Conservation (phyloP, 2,797 vertebrate genomes). For the Podarcis siculus region DNA sequence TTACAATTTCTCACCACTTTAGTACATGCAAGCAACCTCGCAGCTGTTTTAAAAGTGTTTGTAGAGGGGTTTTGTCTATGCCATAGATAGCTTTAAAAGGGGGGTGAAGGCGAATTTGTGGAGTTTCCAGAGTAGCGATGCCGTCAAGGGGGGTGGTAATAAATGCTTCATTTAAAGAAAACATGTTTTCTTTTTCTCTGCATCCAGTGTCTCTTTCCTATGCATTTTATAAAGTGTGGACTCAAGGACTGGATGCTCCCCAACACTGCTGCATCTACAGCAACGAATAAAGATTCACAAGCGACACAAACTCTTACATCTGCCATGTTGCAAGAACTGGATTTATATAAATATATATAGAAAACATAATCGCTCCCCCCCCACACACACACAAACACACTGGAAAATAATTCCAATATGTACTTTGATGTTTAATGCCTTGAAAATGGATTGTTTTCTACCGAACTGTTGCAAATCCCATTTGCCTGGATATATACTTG, state of each 20-base stretch:
- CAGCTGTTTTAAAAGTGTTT: not conserved
- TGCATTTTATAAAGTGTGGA: constrained; percentile 52
- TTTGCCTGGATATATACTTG: constrained; percentile 25
- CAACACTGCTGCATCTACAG: constrained; percentile 16
- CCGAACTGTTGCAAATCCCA: not conserved
- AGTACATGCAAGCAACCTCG: not conserved
- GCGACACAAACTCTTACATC: constrained; percentile 25
- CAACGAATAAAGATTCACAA: constrained; percentile 43
- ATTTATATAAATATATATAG: constrained; percentile 41
- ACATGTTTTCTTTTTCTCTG: constrained; percentile 25
- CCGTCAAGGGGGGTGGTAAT: not conserved
- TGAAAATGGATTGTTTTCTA: constrained; percentile 30
- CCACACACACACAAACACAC: not conserved
- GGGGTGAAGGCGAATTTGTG: no score
- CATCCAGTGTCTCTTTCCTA: constrained; percentile 59
- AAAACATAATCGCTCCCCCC: constrained; percentile 20
- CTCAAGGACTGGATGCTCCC: constrained; percentile 34
- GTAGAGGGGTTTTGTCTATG: not conserved
- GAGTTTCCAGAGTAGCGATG: constrained; percentile 1
- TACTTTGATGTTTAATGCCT: constrained; percentile 45
- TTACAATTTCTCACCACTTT: not conserved
- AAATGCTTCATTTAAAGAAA: not conserved
- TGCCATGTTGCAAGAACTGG: constrained; percentile 43
- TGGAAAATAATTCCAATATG: constrained; percentile 29
- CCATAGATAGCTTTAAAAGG: not conserved